phyloP scores from a whole-genome alignment of 1,140 invertebrate species.

The Phthorimaea operculella region DNA sequence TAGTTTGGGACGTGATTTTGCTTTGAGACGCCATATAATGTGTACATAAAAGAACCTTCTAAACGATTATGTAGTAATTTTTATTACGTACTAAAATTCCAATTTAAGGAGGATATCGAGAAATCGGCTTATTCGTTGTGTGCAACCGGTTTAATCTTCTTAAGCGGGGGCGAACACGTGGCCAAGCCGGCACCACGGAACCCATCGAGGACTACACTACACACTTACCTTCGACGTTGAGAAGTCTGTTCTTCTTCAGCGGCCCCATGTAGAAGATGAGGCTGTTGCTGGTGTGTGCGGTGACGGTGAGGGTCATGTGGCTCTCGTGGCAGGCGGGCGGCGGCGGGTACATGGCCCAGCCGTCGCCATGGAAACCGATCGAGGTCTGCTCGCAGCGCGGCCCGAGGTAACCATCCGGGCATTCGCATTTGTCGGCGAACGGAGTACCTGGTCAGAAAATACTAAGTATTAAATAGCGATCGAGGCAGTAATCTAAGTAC shows the following conservation, averaged over 20 bases:
- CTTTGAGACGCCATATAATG: no score
- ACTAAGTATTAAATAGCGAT: not conserved
- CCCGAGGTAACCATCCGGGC: conserved; percentile 80
- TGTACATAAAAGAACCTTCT: no score
- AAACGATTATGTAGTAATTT: no score
- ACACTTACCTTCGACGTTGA: conserved; percentile 70
- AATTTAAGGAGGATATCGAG: no score
- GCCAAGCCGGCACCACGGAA: no score
- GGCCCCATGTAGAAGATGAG: conserved; percentile 95
- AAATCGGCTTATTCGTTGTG: no score
- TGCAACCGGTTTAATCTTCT: no score
- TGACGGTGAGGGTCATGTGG: conserved; percentile 82
- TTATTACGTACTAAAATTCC: no score
- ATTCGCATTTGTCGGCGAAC: conserved; percentile 73
- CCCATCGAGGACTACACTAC: no score
- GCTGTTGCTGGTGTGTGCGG: conserved; percentile 77
- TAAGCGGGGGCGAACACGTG: no score
- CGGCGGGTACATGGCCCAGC: conserved; percentile 90
- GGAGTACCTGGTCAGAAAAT: conserved; percentile 60
- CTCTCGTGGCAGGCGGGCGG: conserved; percentile 82
- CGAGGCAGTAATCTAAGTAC: no score
- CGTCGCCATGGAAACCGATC: conserved; percentile 87
- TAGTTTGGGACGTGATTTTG: no score
- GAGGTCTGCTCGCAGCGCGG: conserved; percentile 90
- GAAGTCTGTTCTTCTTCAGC: conserved; percentile 70